phyloP scores from a whole-genome alignment of 2,797 vertebrate species.

The Rhadinocentrus ornatus region DNA sequence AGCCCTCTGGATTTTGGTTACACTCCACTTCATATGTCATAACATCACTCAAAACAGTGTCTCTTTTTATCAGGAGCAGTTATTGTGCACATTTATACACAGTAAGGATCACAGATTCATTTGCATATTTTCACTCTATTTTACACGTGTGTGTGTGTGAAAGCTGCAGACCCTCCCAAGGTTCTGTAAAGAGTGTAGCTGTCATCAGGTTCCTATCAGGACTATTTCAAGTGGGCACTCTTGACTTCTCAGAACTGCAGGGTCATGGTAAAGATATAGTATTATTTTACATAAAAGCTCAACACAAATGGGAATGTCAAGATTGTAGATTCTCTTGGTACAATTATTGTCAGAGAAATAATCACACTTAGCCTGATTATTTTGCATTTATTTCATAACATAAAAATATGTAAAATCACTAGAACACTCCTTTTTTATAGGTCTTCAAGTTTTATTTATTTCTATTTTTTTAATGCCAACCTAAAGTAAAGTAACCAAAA shows the following conservation, averaged over 20 bases:
- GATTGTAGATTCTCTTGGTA: no score
- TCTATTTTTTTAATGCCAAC: no score
- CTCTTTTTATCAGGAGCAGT: not conserved
- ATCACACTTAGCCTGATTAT: no score
- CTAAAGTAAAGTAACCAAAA: no score
- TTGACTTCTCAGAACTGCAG: constrained; percentile 71
- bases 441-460: no score
- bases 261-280: constrained; percentile 71
- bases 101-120: not conserved
- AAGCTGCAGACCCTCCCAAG: constrained; percentile 36
- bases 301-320: not conserved
- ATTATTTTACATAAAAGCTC: constrained; percentile 54
- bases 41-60: not conserved
- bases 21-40: not conserved
- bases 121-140: constrained; percentile 3
- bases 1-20: no score
- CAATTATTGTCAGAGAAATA: no score
- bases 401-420: no score
- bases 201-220: constrained; percentile 71
- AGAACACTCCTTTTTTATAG: no score
- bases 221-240: constrained; percentile 76
- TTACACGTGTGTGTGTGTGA: constrained; percentile 17
- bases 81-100: constrained; percentile 21
- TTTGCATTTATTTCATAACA: no score
- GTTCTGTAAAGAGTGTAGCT: constrained; percentile 61